Conservation (phyloP, 2,113 vertebrate genomes). For the Cettia cetti region DNA sequence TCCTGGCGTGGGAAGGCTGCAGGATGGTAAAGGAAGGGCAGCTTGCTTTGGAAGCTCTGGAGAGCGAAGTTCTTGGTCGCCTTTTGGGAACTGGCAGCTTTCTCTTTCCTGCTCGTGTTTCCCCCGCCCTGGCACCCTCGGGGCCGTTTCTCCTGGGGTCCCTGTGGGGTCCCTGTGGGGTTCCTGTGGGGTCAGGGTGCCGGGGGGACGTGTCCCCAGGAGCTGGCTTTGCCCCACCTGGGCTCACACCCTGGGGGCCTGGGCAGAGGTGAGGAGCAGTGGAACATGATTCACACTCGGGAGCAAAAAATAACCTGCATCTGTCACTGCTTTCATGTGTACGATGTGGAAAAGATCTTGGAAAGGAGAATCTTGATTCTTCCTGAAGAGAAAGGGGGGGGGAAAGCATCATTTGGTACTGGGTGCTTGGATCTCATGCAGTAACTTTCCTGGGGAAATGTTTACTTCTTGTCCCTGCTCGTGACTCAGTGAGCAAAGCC, state of each 20-base stretch:
- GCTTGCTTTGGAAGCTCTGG: background rate
- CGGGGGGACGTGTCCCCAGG: accelerated
- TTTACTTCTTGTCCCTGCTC: background rate
- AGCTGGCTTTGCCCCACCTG: background rate
- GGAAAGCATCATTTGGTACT: background rate
- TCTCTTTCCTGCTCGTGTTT: accelerated
- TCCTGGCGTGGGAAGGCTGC: background rate
- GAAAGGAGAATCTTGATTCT: background rate
- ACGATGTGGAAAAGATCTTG: background rate
- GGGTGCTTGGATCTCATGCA: background rate
- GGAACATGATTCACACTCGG: background rate
- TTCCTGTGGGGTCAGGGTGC: too few relatives aligned
- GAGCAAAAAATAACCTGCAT: conserved; percentile 39
- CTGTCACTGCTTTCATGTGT: background rate
- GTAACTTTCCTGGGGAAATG: background rate
- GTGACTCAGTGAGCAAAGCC: background rate
- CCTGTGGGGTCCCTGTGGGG: too few relatives aligned
- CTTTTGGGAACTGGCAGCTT: background rate
- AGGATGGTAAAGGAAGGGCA: background rate
- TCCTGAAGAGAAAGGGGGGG: background rate
- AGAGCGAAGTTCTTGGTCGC: background rate
- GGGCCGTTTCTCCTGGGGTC: accelerated
- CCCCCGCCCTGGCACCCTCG: background rate
- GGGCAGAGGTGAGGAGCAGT: background rate
- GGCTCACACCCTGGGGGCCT: background rate